Evolutionary conservation across 2,888 invertebrate genomes (phyloP).

Genomic region (Patella depressa): DNA sequence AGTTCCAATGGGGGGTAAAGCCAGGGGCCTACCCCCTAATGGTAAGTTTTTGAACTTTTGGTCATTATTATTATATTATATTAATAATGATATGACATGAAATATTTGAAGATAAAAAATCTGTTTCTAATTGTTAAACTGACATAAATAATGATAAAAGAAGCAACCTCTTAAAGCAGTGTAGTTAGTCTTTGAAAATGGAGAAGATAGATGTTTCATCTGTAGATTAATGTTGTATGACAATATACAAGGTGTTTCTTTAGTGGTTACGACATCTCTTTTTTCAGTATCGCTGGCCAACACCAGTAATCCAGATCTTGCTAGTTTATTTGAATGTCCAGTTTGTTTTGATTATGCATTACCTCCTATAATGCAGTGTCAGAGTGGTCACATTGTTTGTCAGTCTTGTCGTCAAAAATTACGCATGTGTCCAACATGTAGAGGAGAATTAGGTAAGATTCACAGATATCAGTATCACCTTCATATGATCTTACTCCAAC

Average conservation of each 20-base stretch:
- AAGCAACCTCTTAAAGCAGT: no score
- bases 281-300: slow-evolving; percentile 36
- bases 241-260: no score
- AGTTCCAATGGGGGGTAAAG: slow-evolving; percentile 10
- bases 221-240: no score
- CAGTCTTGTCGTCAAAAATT: slow-evolving; percentile 97
- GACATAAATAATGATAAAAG: no score
- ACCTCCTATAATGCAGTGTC: slow-evolving; percentile 98
- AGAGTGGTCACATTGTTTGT: slow-evolving; percentile 98
- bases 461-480: background rate
- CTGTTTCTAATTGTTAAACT: no score
- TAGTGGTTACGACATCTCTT: no score
- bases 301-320: slow-evolving; percentile 63
- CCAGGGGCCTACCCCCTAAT: background rate
- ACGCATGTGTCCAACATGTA: slow-evolving; percentile 97
- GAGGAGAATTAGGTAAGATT: slow-evolving; percentile 85
- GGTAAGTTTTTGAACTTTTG: background rate
- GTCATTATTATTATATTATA: no score
- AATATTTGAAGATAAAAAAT: no score
- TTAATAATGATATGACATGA: no score
- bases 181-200: no score
- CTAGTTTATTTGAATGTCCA: slow-evolving; percentile 74
- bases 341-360: slow-evolving; percentile 99
- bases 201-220: no score
- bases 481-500: no score